These are phyloP conservation scores for Anastatus disparis DNA, from an alignment of 1,140 invertebrate species.

Conservation along the genomic window DNA sequence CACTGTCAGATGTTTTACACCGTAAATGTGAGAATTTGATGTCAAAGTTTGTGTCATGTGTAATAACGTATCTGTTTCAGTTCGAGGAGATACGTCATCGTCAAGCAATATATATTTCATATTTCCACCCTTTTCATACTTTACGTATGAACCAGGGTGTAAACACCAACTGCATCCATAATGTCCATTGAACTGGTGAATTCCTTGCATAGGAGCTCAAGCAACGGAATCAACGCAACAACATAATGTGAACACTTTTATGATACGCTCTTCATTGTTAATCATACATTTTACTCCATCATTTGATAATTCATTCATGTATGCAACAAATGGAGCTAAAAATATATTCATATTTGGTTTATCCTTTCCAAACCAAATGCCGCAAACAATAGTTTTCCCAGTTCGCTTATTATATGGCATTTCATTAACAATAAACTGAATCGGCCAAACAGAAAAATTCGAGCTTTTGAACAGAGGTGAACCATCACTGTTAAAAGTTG, in stretches of 20 bases:
- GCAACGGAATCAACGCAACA: too few relatives aligned
- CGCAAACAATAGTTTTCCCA: constrained; percentile 12
- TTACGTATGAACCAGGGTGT: constrained; percentile 35
- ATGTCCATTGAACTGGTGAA: constrained; percentile 1
- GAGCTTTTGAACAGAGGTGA: constrained; percentile 34
- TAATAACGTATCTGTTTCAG: constrained; percentile 13
- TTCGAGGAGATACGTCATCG: background rate
- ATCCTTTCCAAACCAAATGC: too few relatives aligned
- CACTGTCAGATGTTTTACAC: background rate
- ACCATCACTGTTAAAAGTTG: too few relatives aligned
- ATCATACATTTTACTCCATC: constrained; percentile 13
- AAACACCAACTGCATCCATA: constrained; percentile 31
- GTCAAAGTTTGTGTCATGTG: background rate
- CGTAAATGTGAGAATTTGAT: background rate
- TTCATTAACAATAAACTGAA: constrained; percentile 40
- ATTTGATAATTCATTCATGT: constrained; percentile 19
- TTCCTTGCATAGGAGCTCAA: too few relatives aligned
- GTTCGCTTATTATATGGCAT: constrained; percentile 33
- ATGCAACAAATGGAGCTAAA: constrained; percentile 9
- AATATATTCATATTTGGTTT: too few relatives aligned
- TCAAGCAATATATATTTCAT: too few relatives aligned
- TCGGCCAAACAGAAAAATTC: constrained; percentile 16
- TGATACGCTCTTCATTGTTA: background rate
- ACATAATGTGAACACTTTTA: constrained; percentile 30
- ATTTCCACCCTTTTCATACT: background rate